phyloP scores from a whole-genome alignment of 2,797 vertebrate genomes.

The Eupleurogrammus muticus region DNA sequence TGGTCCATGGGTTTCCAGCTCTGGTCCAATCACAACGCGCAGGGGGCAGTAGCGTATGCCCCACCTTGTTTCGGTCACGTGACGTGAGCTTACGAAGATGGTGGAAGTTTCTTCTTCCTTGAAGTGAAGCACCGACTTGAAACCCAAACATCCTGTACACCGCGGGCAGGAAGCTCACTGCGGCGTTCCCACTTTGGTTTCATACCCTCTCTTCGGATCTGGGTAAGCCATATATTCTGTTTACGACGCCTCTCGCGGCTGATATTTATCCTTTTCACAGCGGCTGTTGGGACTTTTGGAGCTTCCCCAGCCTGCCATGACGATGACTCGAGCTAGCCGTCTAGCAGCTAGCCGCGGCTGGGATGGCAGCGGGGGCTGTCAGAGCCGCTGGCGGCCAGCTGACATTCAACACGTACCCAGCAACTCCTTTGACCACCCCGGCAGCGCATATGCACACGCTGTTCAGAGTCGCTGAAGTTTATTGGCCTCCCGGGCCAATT shows the following conservation, averaged over 20 bases:
- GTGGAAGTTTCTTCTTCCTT: constrained; percentile 83
- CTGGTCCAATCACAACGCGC: constrained; percentile 56
- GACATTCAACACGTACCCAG: constrained; percentile 64
- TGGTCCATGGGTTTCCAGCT: constrained; percentile 28
- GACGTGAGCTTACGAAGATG: constrained; percentile 75
- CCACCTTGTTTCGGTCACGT: constrained; percentile 83
- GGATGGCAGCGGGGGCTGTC: constrained; percentile 44
- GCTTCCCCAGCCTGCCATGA: constrained; percentile 64
- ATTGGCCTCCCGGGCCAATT: neutral
- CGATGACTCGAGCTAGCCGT: constrained; percentile 65
- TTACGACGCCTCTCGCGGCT: neutral
- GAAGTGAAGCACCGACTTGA: constrained; percentile 66
- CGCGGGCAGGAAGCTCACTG: constrained; percentile 26
- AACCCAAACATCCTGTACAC: constrained; percentile 52
- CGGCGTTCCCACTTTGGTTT: neutral
- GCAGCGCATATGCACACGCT: neutral
- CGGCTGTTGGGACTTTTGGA: constrained; percentile 58
- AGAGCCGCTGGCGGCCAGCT: constrained; percentile 37
- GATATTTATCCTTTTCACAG: neutral
- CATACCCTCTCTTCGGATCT: constrained; percentile 16
- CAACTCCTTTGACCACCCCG: constrained; percentile 13
- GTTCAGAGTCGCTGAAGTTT: neutral
- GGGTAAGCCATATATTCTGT: constrained; percentile 60
- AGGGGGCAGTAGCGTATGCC: constrained; percentile 36
- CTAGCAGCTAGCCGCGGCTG: constrained; percentile 57